A percentile compares a stretch with the other conserved stretches of the same genome.
Conservation (phyloP, 2,113 vertebrate species). For the Oriolus oriolus region DNA sequence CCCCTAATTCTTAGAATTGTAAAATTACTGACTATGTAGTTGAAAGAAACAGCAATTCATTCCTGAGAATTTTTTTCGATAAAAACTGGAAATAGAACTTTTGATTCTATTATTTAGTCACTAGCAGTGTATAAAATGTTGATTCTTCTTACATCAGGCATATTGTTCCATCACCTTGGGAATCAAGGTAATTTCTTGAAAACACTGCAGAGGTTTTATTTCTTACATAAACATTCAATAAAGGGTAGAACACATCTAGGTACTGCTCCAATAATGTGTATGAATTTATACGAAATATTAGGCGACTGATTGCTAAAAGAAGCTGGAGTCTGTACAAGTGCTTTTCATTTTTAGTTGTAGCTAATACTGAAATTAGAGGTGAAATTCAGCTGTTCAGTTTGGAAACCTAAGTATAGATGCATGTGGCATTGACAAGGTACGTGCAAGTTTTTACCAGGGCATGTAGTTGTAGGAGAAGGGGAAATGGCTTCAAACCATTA, state of each 20-base stretch:
- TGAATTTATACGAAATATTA: not conserved
- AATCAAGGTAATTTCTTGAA: not conserved
- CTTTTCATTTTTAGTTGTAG: not conserved
- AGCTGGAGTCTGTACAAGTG: not conserved
- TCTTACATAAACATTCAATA: not conserved
- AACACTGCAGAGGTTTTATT: not conserved
- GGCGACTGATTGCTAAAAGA: not conserved
- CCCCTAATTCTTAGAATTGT: fast-evolving
- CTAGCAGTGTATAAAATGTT: not conserved
- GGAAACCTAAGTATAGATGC: not conserved
- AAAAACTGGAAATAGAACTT: not conserved
- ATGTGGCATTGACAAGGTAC: not conserved
- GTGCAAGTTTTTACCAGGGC: not conserved
- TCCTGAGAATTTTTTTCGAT: not conserved
- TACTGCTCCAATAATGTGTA: not conserved
- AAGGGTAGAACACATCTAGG: not conserved
- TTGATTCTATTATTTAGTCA: not conserved
- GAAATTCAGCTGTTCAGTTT: not conserved
- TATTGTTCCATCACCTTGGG: not conserved
- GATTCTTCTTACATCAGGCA: not conserved
- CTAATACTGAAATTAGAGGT: not conserved
- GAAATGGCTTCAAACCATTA: not conserved
- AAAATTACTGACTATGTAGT: not conserved
- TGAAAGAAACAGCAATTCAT: not conserved
- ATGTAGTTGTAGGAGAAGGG: not conserved